A percentile compares a stretch with the other conserved stretches of the same genome.
phyloP scores from a whole-genome alignment of 2,113 vertebrate species.

The Sisor rabdophorus region DNA sequence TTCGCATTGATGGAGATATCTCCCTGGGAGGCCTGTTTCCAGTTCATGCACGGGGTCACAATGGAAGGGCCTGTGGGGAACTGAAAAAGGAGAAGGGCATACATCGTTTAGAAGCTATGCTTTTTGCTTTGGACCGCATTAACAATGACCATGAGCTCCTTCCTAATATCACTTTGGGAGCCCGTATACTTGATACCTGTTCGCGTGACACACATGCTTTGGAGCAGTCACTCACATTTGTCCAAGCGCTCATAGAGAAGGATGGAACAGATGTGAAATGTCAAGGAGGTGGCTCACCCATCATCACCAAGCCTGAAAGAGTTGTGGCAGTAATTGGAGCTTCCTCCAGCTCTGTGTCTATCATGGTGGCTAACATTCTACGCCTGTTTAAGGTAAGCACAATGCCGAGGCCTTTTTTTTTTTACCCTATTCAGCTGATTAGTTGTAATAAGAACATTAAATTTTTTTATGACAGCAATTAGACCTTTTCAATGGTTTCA shows the following conservation, averaged over 20 bases:
- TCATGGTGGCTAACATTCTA: constrained; percentile 98
- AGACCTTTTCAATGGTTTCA: background rate
- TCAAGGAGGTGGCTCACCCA: constrained; percentile 83
- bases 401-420: background rate
- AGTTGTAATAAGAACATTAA: background rate
- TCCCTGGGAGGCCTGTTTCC: constrained; percentile 94
- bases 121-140: constrained; percentile 94
- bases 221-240: constrained; percentile 97
- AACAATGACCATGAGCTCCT: constrained; percentile 94
- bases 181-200: constrained; percentile 94
- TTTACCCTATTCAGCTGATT: background rate
- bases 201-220: constrained; percentile 94
- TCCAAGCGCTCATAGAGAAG: constrained; percentile 96
- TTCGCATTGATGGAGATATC: constrained; percentile 95
- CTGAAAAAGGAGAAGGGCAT: constrained; percentile 98
- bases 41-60: constrained; percentile 84
- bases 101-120: constrained; percentile 95
- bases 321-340: constrained; percentile 95
- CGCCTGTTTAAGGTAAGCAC: constrained; percentile 90
- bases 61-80: constrained; percentile 92
- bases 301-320: constrained; percentile 92
- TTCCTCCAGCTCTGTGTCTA: constrained; percentile 94
- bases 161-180: constrained; percentile 94
- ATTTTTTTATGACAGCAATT: background rate
- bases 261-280: constrained; percentile 94